Conservation (phyloP, 2,888 invertebrate genomes). For the Endotricha flammealis region DNA sequence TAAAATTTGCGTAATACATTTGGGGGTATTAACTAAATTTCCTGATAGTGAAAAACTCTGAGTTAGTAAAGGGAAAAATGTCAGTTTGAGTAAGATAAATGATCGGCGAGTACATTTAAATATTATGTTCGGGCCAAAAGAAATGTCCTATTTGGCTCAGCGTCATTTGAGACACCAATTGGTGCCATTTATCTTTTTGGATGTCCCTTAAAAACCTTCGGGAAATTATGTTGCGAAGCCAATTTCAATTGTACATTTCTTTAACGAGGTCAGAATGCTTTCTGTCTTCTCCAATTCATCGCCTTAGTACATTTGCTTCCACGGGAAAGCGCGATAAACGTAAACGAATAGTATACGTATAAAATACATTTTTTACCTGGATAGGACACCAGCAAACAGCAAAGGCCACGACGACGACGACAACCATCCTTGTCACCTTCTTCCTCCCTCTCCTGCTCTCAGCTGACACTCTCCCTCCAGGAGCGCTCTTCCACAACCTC, state of each 20-base stretch:
- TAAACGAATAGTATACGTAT: not conserved
- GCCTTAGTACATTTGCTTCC: too few relatives aligned
- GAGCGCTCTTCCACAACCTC: constrained; percentile 90
- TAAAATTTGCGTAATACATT: not conserved
- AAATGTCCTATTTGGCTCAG: not conserved
- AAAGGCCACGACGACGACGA: constrained; percentile 94
- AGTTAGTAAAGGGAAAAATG: not conserved
- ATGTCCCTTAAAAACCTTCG: not conserved
- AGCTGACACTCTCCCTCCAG: constrained; percentile 88
- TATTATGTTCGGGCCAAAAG: constrained; percentile 1
- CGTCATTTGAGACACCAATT: not conserved
- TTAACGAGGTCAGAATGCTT: too few relatives aligned
- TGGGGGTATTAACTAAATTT: constrained; percentile 1
- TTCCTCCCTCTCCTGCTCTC: constrained; percentile 90
- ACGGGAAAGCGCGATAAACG: not conserved
- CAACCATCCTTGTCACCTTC: constrained; percentile 94
- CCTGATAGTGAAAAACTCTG: constrained; percentile 2
- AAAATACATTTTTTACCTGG: constrained; percentile 79
- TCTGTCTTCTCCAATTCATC: too few relatives aligned
- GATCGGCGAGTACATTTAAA: constrained; percentile 4
- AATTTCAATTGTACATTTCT: not conserved
- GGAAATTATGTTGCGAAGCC: not conserved
- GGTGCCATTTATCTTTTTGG: not conserved
- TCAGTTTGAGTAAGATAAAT: constrained; percentile 10
- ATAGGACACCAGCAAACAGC: constrained; percentile 97